Evolutionary conservation across 1,140 invertebrate genomes (phyloP), one percentile per base, ranked within the genome.

Genomic region (Ceratosolen solmsi): DNA sequence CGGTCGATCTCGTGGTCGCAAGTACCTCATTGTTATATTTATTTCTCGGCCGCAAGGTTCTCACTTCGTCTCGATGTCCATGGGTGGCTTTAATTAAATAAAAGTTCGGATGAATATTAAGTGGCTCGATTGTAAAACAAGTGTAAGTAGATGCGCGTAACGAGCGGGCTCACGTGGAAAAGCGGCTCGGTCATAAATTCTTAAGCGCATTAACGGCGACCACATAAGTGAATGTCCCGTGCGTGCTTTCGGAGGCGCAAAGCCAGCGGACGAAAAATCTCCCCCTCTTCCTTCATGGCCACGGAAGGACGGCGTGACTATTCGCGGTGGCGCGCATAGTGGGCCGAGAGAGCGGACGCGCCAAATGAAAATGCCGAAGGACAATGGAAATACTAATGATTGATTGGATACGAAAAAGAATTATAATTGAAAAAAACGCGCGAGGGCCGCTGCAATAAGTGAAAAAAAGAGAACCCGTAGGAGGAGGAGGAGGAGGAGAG

Each of bases 391-490:
- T 92, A 92, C 90, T 91, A 91, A 92, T 91, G 91, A 92, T 92
- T 92, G 91, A 92, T 92, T 92, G 91, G 90, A 92, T 91, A 92
- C 91, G 90, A 92, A 92, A 92, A 92, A 92, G 91, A 92, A 92
- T 92, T 92, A 92, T 92, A 92, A 92, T 92, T 91, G 91, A 92
- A 92, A 92, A 91, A 92, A 92, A 91, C 90, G 88, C 88, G 86
- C 86, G 89, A 76, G 84, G 84, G 82, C 25, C 8, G 49, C 71
- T 72, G 20, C 51, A 54, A 84, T 80, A 83, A 83, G 81, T 72
- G 82, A 85, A 75, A 54, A 33, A 33, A 71, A 30, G 80, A 56
- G 83, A 20, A 63, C 38, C 60, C 9, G 58, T 60, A 74, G 68
- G 54, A 83, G 70, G 22, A 58, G 25, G 54, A 74, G 3, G 46